phyloP scores from a whole-genome alignment of 2,113 vertebrate species.

The Irena cyanogastra region DNA sequence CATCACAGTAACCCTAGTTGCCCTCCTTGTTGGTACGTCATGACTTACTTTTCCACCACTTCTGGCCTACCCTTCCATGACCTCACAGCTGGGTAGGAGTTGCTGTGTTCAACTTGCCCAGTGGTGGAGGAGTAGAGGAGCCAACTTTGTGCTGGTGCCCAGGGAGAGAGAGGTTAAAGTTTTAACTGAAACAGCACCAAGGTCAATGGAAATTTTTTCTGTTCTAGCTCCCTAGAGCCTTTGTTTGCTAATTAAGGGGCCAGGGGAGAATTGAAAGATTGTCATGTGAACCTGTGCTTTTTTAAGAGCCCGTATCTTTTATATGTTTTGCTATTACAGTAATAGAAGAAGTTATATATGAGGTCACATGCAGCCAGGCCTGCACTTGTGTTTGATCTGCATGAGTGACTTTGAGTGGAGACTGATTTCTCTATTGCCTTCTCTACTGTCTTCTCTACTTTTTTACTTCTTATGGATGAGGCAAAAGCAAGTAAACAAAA shows the following conservation, averaged over 20 bases:
- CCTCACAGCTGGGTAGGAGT: not conserved
- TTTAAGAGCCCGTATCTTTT: not conserved
- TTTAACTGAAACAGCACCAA: not conserved
- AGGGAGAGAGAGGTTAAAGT: not conserved
- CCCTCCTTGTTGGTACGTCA: not conserved
- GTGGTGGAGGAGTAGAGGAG: not conserved
- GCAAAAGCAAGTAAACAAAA: not conserved
- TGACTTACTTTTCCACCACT: not conserved
- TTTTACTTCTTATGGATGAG: not conserved
- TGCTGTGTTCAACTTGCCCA: not conserved
- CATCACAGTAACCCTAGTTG: accelerated
- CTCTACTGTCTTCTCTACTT: not conserved
- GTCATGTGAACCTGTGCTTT: not conserved
- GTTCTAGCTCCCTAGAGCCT: not conserved
- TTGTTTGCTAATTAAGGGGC: not conserved
- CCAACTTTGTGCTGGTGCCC: not conserved
- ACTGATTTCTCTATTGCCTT: not conserved
- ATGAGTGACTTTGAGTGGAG: not conserved
- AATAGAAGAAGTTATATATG: not conserved
- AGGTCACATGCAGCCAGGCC: not conserved
- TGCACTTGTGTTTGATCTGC: not conserved
- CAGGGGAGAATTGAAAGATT: not conserved
- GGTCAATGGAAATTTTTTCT: not conserved
- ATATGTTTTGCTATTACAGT: not conserved
- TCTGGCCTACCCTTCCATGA: not conserved